These are phyloP conservation scores for Acrocyrtus sp. DNA, from an alignment of 2,888 invertebrate species.

Conservation along the genomic window DNA sequence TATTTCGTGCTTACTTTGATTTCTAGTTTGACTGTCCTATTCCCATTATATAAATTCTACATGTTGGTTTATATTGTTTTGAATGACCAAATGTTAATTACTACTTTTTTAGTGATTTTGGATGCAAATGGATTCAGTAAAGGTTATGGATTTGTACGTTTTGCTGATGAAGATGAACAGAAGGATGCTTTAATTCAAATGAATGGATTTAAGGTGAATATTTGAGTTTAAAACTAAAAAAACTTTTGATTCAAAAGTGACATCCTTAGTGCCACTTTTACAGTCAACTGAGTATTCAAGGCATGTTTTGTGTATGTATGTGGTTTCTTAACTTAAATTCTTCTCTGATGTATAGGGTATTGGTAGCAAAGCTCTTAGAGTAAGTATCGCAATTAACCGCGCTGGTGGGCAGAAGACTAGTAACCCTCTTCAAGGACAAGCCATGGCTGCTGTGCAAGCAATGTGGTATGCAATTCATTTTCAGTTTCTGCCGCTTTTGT, in stretches of 20 bases:
- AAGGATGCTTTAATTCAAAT: conserved; percentile 91
- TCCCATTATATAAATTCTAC: neutral
- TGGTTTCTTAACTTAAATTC: neutral
- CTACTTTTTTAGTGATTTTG: conserved; percentile 77
- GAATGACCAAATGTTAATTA: neutral
- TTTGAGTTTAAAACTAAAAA: no score
- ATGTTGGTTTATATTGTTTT: neutral
- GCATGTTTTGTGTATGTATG: neutral
- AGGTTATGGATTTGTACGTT: conserved; percentile 95
- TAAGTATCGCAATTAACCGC: conserved; percentile 65
- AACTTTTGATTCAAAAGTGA: neutral
- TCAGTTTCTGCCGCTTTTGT: conserved; percentile 1
- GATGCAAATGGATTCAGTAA: conserved; percentile 91
- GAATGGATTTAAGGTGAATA: conserved; percentile 84
- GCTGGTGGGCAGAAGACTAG: conserved; percentile 63
- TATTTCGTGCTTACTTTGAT: neutral
- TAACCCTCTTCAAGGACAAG: conserved; percentile 62
- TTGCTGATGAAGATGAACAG: conserved; percentile 93
- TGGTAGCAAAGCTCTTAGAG: conserved; percentile 68
- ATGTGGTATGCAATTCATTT: conserved; percentile 60
- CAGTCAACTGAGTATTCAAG: no score
- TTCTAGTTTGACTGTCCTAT: neutral
- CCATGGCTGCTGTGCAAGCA: conserved; percentile 63
- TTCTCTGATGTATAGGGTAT: conserved; percentile 64
- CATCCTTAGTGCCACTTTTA: no score